phyloP scores from a whole-genome alignment of 2,797 vertebrate genomes.

The Brachyrhaphis roseni region DNA sequence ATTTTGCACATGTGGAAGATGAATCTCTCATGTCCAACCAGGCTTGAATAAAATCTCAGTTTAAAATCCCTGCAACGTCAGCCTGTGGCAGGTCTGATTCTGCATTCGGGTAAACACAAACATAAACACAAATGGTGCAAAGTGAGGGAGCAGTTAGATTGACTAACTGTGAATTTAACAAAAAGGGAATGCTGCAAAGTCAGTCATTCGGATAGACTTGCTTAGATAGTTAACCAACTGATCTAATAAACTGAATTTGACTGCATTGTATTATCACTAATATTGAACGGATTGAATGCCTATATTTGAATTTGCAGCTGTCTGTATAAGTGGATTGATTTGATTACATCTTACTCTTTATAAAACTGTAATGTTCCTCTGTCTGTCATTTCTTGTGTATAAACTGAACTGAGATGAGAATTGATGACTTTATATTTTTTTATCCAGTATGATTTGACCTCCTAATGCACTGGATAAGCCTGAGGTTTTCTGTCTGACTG shows the following conservation, averaged over 20 bases:
- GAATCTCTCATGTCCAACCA: background rate
- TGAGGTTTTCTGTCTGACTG: background rate
- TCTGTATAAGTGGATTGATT: background rate
- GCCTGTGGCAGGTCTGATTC: background rate
- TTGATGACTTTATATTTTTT: background rate
- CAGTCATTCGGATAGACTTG: background rate
- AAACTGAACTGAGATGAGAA: background rate
- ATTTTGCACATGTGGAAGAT: background rate
- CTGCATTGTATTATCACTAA: background rate
- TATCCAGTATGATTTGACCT: background rate
- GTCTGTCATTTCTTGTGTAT: background rate
- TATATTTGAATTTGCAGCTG: background rate
- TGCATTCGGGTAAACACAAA: background rate
- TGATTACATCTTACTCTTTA: background rate
- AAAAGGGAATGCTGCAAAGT: background rate
- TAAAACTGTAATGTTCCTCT: background rate
- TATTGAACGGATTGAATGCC: background rate
- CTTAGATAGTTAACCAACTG: background rate
- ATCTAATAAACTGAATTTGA: background rate
- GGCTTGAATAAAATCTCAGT: background rate
- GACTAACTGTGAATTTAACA: background rate
- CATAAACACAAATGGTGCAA: background rate
- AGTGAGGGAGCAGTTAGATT: background rate
- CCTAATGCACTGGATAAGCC: background rate
- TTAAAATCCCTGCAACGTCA: background rate